Base-by-base conservation (phyloP, 2,888 invertebrate genomes). In the Ophion slaviceki region DNA sequence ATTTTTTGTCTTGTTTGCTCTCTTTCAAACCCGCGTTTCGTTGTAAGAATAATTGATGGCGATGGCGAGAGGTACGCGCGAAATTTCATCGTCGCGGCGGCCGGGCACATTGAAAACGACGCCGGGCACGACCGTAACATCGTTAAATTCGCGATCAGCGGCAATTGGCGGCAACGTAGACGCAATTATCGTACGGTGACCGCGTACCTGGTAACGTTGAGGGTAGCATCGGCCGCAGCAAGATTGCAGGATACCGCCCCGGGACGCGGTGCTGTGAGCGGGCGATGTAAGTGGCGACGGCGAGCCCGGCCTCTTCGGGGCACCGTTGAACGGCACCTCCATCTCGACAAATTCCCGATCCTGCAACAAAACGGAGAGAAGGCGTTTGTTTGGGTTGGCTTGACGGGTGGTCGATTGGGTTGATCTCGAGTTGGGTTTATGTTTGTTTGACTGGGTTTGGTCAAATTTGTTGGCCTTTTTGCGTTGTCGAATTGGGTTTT, bases 311-410 rank as follows among this genome's bases (percentile, higher is more conserved):
- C 98, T 96, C 95, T 98, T 98, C 75, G 97, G 98, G 89, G 98
- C 98, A 24, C 98, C 98, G 94, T 99, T 99, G 95, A 96, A 98
- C 32, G 98, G 98, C 92, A 97, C 97, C 94, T 99, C 99, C 95
- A 99, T 96, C 95, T 99, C 99, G 89, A 99, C 98, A 95, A 99
- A 99, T 95, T 99, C 99, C 82, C 99, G 97, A 94, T 99, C 99
- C 98, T 98, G 95, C 6, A 72, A 28, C 17, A 10, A 28, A 20
- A 24, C 11, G 11, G 24, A 36, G 3, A 77, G 1, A 4, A 24
- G 32, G 8, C 32, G 10, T 32, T 32, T 32, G 32, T 1, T 32
- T 32, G 32, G 32, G 32, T 32, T 32, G 32, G 4, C 32, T 32
- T 32, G 3, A 32, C 32, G 32, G 4, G 32, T 32, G 32, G 32